Base-by-base conservation (phyloP, 2,113 vertebrate genomes). In the Pimephales promelas region DNA sequence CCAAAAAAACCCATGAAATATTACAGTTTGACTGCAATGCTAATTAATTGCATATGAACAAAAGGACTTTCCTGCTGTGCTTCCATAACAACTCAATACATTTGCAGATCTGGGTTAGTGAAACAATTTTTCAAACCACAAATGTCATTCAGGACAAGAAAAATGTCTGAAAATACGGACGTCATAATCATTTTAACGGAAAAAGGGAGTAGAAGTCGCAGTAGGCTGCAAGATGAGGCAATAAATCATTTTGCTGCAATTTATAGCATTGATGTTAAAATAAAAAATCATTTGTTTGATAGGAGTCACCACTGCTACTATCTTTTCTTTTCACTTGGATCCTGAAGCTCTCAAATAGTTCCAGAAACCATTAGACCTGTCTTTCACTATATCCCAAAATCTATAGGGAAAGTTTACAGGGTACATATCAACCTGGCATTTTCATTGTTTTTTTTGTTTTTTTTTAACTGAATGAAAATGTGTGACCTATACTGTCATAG, bases 81-180 rank as follows among this genome's bases (percentile, higher is more conserved):
- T 79, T 43, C 22, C 47, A 77, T 78, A 68, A 71, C 76, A 84
- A 26, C 74, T 59, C 11, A 49, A 82, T 66, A 62, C 82, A 83
- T 70, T 47, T 59, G 36, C 56, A 74, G 79, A 82, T 76, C 40
- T 49, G 26, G 52, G 47, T 49, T 76, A 47, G 7, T 20, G 0
- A 81, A 79, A 54, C 14, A 43, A 59, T 76, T 57, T 85, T 78
- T 85, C 24, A 62, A 71, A 78, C 52, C 26, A 62, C 54, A 78
- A 62, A 61, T 72, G 54, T 78, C 45, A 83, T 52, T 70, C 45
- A 81, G 47, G 79, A 86, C 22, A 47, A 70, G 74, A 79, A 79
- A 85, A 71, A 81, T 83, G 62, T 57, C 45, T 73, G 26, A 70
- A 80, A 75, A 66, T 10, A 31, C 4, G 18, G 10, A 31, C 54